phyloP scores from a whole-genome alignment of 1,140 invertebrate genomes.

The Brachionus plicatilis region DNA sequence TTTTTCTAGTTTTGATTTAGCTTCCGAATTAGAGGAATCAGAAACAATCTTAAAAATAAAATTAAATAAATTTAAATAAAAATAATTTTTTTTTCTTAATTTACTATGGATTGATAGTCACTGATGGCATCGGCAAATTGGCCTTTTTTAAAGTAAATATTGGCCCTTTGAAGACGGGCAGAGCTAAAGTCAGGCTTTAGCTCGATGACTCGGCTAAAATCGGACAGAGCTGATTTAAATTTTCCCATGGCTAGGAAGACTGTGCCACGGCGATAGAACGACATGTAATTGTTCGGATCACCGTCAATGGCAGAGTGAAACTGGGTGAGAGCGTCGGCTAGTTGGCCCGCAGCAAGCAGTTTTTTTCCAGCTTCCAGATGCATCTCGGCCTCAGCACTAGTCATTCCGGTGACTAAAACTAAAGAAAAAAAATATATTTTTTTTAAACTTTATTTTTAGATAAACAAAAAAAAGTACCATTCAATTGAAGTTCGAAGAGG shows the following conservation, averaged over 20 bases:
- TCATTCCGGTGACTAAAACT: constrained; percentile 38
- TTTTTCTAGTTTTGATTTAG: constrained; percentile 62
- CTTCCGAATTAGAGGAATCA: constrained; percentile 74
- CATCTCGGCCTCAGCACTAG: constrained; percentile 70
- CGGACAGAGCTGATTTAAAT: constrained; percentile 84
- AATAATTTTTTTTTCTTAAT: constrained; percentile 53
- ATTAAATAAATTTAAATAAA: not conserved
- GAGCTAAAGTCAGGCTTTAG: constrained; percentile 88
- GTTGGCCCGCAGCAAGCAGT: constrained; percentile 79
- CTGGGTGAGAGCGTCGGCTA: constrained; percentile 89
- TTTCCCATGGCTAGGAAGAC: constrained; percentile 92
- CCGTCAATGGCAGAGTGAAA: constrained; percentile 96
- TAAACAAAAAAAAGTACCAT: not conserved
- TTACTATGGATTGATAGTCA: constrained; percentile 78
- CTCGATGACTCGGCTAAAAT: constrained; percentile 83
- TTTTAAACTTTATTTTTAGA: not conserved
- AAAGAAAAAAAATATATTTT: constrained; percentile 41
- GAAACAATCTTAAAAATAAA: constrained; percentile 61
- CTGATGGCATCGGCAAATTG: constrained; percentile 71
- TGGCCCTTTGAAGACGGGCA: constrained; percentile 77
- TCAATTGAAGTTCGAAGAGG: not conserved
- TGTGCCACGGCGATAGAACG: constrained; percentile 74
- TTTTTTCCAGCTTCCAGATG: constrained; percentile 87
- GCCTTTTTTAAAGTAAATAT: constrained; percentile 81
- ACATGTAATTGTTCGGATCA: constrained; percentile 90